Base-by-base conservation (phyloP, 1,140 invertebrate genomes). In the Stratiolaelaps scimitus region DNA sequence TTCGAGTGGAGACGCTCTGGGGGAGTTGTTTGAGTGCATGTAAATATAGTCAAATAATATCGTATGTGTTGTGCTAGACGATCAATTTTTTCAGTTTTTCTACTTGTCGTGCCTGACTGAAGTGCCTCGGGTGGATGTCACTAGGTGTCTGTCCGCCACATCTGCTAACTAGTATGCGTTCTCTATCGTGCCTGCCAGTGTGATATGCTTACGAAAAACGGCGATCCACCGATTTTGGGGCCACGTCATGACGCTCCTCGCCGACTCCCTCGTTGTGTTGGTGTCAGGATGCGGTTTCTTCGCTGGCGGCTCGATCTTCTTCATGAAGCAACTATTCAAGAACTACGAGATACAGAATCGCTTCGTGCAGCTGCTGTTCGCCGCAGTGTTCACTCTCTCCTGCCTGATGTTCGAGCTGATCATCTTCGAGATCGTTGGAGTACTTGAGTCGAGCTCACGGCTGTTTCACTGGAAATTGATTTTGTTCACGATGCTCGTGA, bases 401-500 rank as follows among this genome's bases (percentile, higher is more conserved):
- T 97, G 95, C 74, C 96, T 92, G 5, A 95, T 99, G 90, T 99
- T 98, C 79, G 95, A 99, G 76, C 80, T 99, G 28, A 98, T 99
- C 68, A 99, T 99, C 75, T 99, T 99, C 81, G 96, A 99, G 81
- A 99, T 99, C 73, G 78, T 97, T 64, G 93, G 87, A 47, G 83
- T 96, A 68, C 77, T 98, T 66, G 89, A 95, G 74, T 80, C 83
- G 70, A 85, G 79, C 84, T 97, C 92, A 28, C 82, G 95, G 72
- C 93, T 91, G 76, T 89, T 97, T 73, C 89, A 93, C 75, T 98
- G 94, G 94, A 89, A 92, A 74, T 76, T 93, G 67, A 88, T 86
- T 15, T 80, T 98, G 0, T 95, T 94, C 74, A 81, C 85, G 66
- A 84, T 98, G 71, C 77, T 99, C 26, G 87, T 95, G 75, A 88